Evolutionary conservation across 1,140 invertebrate genomes (phyloP).

Genomic region (Steinernema khuongi): DNA sequence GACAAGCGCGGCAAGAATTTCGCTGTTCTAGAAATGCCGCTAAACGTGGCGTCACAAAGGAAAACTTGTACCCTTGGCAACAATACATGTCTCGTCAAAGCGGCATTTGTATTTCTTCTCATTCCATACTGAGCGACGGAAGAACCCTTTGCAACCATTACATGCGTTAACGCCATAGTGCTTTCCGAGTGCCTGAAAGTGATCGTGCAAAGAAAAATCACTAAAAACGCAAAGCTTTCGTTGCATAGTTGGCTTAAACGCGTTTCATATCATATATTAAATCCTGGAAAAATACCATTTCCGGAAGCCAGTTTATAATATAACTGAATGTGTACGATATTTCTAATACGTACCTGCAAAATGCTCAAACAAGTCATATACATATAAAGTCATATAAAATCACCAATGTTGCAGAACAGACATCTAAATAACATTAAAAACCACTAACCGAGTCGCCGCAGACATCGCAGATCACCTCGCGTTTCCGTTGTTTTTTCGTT

Average conservation of each 20-base stretch:
- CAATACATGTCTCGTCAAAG: constrained; percentile 38
- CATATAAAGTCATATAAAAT: constrained; percentile 1
- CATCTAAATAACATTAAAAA: constrained; percentile 18
- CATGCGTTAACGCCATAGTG: constrained; percentile 49
- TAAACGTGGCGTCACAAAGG: too few relatives aligned
- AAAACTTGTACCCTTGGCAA: constrained; percentile 39
- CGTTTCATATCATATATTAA: constrained; percentile 15
- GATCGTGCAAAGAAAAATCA: not conserved
- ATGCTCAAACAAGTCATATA: too few relatives aligned
- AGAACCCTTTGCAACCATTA: constrained; percentile 52
- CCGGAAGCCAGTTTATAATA: too few relatives aligned
- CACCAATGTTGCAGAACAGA: not conserved
- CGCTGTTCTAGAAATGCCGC: constrained; percentile 44
- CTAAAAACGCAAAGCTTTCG: not conserved
- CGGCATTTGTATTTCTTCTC: constrained; percentile 51
- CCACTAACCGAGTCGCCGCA: constrained; percentile 45
- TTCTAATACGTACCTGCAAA: not conserved
- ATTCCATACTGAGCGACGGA: constrained; percentile 53
- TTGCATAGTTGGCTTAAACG: too few relatives aligned
- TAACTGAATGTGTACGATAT: not conserved
- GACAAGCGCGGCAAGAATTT: constrained; percentile 50
- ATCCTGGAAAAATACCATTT: constrained; percentile 15
- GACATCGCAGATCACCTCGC: constrained; percentile 36
- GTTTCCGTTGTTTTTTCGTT: constrained; percentile 1
- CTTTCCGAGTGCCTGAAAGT: constrained; percentile 48